A percentile compares a stretch with the other conserved stretches of the same genome.
phyloP scores from a whole-genome alignment of 2,888 invertebrate genomes.

The Chloroclystis v-ata region DNA sequence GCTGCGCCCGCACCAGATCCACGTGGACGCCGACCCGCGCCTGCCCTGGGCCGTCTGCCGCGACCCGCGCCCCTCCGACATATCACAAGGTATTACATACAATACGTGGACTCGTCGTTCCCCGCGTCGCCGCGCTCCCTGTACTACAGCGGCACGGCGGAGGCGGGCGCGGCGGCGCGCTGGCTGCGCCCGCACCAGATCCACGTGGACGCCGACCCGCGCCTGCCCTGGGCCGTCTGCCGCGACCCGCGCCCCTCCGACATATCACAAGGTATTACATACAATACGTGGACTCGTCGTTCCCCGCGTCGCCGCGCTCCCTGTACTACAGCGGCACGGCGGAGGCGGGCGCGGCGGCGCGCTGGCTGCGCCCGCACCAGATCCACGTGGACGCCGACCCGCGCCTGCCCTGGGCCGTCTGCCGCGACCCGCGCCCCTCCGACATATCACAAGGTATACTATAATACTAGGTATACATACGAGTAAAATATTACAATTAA shows the following conservation, averaged over 20 bases:
- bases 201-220: conserved; percentile 84
- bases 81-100: conserved; percentile 88
- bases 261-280: conserved; percentile 90
- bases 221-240: conserved; percentile 93
- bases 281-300: conserved; percentile 95
- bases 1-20: conserved; percentile 93
- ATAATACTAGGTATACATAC: too few species aligned
- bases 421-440: conserved; percentile 93
- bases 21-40: conserved; percentile 84
- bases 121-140: conserved; percentile 94
- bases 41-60: conserved; percentile 95
- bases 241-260: conserved; percentile 95
- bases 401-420: conserved; percentile 92
- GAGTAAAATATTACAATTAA: too few species aligned
- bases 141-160: conserved; percentile 85
- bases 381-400: conserved; percentile 87
- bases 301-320: conserved; percentile 94
- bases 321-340: conserved; percentile 87
- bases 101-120: conserved; percentile 96
- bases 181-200: conserved; percentile 96
- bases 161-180: conserved; percentile 84
- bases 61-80: conserved; percentile 95
- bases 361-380: conserved; percentile 94
- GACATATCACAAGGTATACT: conserved; percentile 44
- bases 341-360: conserved; percentile 83